Evolutionary conservation across 2,113 vertebrate species (phyloP).

Genomic region (Pteronura brasiliensis): DNA sequence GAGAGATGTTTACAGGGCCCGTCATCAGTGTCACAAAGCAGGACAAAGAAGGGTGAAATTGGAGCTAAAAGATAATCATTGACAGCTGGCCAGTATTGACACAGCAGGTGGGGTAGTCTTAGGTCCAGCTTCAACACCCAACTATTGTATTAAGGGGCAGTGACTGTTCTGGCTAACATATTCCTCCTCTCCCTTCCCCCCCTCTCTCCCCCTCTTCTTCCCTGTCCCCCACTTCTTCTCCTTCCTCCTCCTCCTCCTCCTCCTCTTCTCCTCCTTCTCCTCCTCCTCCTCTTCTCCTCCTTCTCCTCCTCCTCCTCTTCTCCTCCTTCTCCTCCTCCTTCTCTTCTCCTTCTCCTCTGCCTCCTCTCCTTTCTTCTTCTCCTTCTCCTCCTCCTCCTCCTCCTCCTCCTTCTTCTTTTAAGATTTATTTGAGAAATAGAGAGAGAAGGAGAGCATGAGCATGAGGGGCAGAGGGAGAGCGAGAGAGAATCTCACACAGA

Average conservation of each 20-base stretch:
- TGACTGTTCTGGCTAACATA: background rate
- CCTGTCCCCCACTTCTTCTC: too few species aligned
- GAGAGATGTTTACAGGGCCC: background rate
- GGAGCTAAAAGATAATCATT: background rate
- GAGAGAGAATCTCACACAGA: background rate
- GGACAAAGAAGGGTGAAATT: background rate
- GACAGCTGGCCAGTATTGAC: background rate
- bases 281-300: background rate
- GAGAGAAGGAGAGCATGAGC: background rate
- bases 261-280: fast-evolving
- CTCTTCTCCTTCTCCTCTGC: too few species aligned
- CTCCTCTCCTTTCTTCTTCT: too few species aligned
- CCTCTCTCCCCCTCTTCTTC: too few species aligned
- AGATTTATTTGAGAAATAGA: background rate
- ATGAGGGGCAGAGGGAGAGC: background rate
- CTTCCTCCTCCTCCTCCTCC: too few species aligned
- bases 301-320: background rate
- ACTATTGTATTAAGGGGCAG: background rate
- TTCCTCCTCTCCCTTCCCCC: background rate
- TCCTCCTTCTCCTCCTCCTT: too few species aligned
- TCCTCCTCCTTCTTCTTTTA: background rate
- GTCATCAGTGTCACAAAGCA: background rate
- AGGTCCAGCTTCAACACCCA: background rate
- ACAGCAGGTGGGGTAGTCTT: too few species aligned
- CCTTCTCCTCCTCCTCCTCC: too few species aligned